Base-by-base conservation (phyloP, 37 sponge, comb jelly and placozoan genomes). In the Oopsacas minuta region DNA sequence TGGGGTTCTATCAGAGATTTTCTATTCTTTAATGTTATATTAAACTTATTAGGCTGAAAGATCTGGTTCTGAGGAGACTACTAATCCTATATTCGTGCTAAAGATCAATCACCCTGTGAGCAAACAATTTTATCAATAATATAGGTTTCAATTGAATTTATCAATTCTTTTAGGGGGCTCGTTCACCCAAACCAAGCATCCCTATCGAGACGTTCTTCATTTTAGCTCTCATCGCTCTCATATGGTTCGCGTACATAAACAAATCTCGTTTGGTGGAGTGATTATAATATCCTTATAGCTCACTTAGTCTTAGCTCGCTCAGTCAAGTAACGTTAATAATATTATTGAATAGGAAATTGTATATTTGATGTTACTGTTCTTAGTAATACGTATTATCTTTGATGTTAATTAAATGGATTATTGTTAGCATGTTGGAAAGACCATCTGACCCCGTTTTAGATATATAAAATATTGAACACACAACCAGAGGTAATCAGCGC, bases 221-320 rank as follows among this genome's bases (percentile, higher is more conserved):
- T 32, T 3, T 61, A 61, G 20, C 30, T 61, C 22, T 61, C 32
- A n/a, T 61, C 1, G 75, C 28, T n/a, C 20, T 61, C 22, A 61
- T 61, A 34, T 61, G 75, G 75, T 61, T 61, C 75, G 75, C 75
- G 22, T 61, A 32, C 75, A 61, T 61, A 5, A 61, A n/a, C 75
- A 61, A 61, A n/a, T 61, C 75, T 25, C 20, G 75, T 7, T 34
- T 61, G 3, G 20, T 61, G 75, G 75, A 61, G 28, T 46, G 51
- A 46, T 12, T 25, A n/a, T 5, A 34, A 61, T 10, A 17, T 12
- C 12, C 75, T 61, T 34, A 42, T 15, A 61, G 30, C 75, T 61
- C 51, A 46, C 51, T 46, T 46, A 17, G 51, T 17, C 17, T 17
- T 46, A 46, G 51, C 51, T 22, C 17, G 28, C 20, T n/a, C 75